These are phyloP conservation scores for Dysdera silvatica DNA, from an alignment of 1,140 invertebrate genomes.

Conservation along the genomic window DNA sequence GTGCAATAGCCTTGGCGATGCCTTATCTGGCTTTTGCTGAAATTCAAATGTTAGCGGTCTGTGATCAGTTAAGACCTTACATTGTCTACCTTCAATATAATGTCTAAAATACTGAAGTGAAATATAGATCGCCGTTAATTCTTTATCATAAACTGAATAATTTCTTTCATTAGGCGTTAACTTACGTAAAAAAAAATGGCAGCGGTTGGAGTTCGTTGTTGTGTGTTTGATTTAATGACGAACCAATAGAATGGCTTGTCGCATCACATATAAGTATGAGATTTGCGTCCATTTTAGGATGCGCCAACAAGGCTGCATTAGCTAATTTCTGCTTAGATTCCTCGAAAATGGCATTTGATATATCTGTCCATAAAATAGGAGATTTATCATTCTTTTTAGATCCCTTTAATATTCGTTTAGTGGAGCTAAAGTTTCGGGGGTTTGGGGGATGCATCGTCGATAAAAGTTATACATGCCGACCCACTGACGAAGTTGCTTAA, in stretches of 20 bases:
- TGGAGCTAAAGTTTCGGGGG: background rate
- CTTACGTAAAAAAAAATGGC: constrained; percentile 24
- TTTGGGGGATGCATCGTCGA: constrained; percentile 3
- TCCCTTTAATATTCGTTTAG: background rate
- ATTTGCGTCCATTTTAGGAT: constrained; percentile 8
- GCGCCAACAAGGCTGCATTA: constrained; percentile 5
- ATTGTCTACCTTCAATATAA: no score
- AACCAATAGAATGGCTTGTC: constrained; percentile 17
- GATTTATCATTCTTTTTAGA: background rate
- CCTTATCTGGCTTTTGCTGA: no score
- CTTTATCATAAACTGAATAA: no score
- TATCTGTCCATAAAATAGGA: constrained; percentile 22
- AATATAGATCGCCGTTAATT: no score
- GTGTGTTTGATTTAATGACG: constrained; percentile 19
- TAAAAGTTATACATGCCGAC: constrained; percentile 44
- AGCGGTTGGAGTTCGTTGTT: constrained; percentile 20
- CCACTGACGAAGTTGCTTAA: constrained; percentile 38
- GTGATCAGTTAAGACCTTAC: no score
- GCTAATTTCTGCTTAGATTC: constrained; percentile 42
- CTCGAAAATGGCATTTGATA: constrained; percentile 38
- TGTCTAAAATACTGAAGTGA: no score
- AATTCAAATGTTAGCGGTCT: no score
- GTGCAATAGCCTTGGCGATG: no score
- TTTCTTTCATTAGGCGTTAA: constrained; percentile 25
- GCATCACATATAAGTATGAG: constrained; percentile 25